Percentiles rank a stretch among this genome's conserved stretches.
phyloP scores from a whole-genome alignment of 1,140 invertebrate genomes.

The Drosophila sucinea region DNA sequence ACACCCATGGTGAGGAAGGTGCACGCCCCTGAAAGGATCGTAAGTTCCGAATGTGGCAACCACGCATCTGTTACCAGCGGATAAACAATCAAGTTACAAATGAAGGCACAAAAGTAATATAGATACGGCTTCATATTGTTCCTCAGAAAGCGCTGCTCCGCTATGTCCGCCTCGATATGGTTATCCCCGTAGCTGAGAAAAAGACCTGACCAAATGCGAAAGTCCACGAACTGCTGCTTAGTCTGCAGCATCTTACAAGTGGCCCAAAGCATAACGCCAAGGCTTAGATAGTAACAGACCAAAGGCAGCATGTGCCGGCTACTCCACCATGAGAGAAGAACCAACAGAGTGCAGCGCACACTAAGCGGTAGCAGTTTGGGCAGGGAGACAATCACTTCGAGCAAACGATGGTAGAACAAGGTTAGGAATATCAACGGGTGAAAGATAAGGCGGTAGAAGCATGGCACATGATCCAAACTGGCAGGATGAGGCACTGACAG shows the following conservation, averaged over 20 bases:
- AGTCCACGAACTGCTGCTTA: constrained; percentile 89
- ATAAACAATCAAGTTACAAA: constrained; percentile 90
- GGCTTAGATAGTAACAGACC: constrained; percentile 85
- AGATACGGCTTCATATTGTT: constrained; percentile 92
- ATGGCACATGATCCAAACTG: constrained; percentile 87
- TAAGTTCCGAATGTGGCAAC: constrained; percentile 92
- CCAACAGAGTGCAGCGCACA: constrained; percentile 85
- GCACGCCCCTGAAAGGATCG: constrained; percentile 88
- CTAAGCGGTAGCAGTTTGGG: constrained; percentile 85
- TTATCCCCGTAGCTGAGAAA: constrained; percentile 89
- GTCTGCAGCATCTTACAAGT: constrained; percentile 91
- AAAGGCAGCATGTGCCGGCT: constrained; percentile 66
- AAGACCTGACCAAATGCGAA: constrained; percentile 90
- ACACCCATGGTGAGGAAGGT: constrained; percentile 90
- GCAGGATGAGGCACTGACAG: constrained; percentile 87
- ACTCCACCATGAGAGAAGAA: constrained; percentile 88
- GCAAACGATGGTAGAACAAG: constrained; percentile 87
- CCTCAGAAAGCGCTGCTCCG: constrained; percentile 91
- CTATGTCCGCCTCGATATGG: constrained; percentile 89
- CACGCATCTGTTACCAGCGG: constrained; percentile 90
- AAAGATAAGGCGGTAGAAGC: constrained; percentile 88
- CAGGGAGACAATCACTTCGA: constrained; percentile 86
- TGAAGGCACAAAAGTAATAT: constrained; percentile 90
- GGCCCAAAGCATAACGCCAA: constrained; percentile 89
- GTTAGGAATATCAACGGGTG: constrained; percentile 88